A percentile compares a stretch with the other conserved stretches of the same genome.
Evolutionary conservation across 2,888 invertebrate species (phyloP).

Genomic region (Cepaea hortensis): DNA sequence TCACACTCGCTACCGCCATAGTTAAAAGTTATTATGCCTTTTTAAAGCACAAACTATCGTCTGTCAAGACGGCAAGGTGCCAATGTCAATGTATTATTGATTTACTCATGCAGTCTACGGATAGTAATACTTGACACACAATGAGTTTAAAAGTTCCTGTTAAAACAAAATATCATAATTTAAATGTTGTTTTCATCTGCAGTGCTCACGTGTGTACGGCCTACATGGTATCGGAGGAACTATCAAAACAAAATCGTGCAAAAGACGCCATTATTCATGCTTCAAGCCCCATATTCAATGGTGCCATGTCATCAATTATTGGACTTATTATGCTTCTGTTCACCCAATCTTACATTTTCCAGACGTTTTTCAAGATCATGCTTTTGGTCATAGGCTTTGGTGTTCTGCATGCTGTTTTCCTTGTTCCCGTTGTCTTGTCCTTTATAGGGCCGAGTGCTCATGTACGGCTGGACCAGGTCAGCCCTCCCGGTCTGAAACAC

Average conservation of each 20-base stretch:
- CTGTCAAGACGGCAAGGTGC: no score
- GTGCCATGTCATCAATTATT: slow-evolving; percentile 61
- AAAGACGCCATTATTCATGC: slow-evolving; percentile 56
- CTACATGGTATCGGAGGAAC: slow-evolving; percentile 55
- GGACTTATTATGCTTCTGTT: slow-evolving; percentile 59
- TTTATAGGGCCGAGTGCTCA: slow-evolving; percentile 50
- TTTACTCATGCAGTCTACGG: no score
- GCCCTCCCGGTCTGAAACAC: neutral
- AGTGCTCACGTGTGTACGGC: slow-evolving; percentile 63
- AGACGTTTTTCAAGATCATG: slow-evolving; percentile 64
- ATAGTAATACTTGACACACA: no score
- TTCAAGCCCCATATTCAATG: slow-evolving; percentile 63
- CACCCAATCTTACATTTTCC: slow-evolving; percentile 61
- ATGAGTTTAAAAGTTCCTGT: no score
- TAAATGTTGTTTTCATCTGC: neutral
- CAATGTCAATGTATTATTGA: no score
- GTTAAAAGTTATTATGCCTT: no score
- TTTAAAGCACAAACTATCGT: no score
- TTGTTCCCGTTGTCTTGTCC: slow-evolving; percentile 62
- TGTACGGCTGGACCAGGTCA: slow-evolving; percentile 7
- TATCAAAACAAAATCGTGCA: slow-evolving; percentile 49
- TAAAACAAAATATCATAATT: no score
- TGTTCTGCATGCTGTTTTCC: slow-evolving; percentile 58
- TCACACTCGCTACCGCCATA: no score
- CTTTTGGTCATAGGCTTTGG: slow-evolving; percentile 61